Percentiles rank a stretch among this genome's conserved stretches.
Evolutionary conservation across 2,113 vertebrate genomes (phyloP).

Genomic region (Prunella fulvescens): DNA sequence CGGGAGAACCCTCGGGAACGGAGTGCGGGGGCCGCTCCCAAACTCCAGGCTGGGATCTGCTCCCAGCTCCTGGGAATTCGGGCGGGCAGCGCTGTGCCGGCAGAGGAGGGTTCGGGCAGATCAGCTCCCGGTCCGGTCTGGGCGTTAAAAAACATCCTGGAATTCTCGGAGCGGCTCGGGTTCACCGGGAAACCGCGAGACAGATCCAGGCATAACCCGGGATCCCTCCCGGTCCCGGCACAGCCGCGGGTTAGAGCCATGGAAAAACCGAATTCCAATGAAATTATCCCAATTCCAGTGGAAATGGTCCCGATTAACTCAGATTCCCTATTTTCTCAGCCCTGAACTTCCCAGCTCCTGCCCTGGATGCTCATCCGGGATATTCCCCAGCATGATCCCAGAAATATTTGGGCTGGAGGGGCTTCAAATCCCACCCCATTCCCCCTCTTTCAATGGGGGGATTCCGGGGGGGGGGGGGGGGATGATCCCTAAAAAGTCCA

Average conservation of each 20-base stretch:
- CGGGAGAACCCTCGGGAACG: too few species aligned
- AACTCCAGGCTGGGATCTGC: background rate
- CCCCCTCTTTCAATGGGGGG: background rate
- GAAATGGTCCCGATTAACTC: background rate
- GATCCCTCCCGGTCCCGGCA: background rate
- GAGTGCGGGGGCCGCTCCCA: background rate
- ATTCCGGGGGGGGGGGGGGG: background rate
- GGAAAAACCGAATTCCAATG: background rate
- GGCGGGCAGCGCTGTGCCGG: background rate
- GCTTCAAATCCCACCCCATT: background rate
- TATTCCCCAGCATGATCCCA: background rate
- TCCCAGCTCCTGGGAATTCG: background rate
- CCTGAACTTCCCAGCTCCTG: background rate
- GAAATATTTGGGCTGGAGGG: background rate
- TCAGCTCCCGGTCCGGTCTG: background rate
- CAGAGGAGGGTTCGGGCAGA: too few species aligned
- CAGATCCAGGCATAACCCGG: background rate
- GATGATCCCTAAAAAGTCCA: background rate
- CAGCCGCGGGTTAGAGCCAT: background rate
- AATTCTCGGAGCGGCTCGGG: background rate
- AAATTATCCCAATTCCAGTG: background rate
- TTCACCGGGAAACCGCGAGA: background rate
- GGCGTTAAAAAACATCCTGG: background rate
- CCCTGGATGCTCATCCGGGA: background rate
- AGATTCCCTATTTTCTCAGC: background rate